Conservation (phyloP, 2,888 invertebrate genomes). For the Drosophila barbarae region DNA sequence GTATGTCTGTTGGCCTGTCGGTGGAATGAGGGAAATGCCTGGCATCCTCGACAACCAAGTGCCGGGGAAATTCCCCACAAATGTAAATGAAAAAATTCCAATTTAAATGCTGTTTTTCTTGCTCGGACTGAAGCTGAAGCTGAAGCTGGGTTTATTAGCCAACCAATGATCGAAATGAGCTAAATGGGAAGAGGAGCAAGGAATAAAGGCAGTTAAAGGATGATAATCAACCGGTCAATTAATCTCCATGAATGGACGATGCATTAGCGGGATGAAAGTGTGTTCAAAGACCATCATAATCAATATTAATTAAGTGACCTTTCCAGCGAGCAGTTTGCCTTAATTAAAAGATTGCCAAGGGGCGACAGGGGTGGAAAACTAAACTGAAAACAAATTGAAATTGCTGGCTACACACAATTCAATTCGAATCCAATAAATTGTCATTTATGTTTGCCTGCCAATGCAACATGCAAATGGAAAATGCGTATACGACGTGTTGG, state of each 20-base stretch:
- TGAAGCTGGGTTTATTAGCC: constrained; percentile 25
- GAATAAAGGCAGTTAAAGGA: not conserved
- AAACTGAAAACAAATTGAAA: constrained; percentile 45
- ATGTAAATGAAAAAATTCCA: constrained; percentile 37
- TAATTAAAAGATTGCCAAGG: constrained; percentile 54
- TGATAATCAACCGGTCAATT: constrained; percentile 44
- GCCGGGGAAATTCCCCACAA: constrained; percentile 12
- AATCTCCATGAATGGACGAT: constrained; percentile 55
- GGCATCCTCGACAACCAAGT: constrained; percentile 10
- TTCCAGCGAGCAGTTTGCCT: constrained; percentile 8
- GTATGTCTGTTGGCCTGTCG: not conserved
- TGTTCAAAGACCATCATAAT: constrained; percentile 46
- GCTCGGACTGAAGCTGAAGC: not conserved
- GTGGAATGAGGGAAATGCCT: not conserved
- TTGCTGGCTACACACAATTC: constrained; percentile 28
- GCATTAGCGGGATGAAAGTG: constrained; percentile 51
- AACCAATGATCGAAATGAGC: constrained; percentile 12
- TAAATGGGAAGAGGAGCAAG: not conserved
- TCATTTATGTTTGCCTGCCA: constrained; percentile 56
- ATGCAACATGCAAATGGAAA: constrained; percentile 49
- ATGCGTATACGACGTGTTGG: constrained; percentile 44
- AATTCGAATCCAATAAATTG: constrained; percentile 50
- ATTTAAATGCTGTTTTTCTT: constrained; percentile 33
- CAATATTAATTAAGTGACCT: constrained; percentile 60
- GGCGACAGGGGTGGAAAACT: constrained; percentile 7